Evolutionary conservation across 92 coral and sea anemone genomes (phyloP).

Genomic region (Micromussa lordhowensis): DNA sequence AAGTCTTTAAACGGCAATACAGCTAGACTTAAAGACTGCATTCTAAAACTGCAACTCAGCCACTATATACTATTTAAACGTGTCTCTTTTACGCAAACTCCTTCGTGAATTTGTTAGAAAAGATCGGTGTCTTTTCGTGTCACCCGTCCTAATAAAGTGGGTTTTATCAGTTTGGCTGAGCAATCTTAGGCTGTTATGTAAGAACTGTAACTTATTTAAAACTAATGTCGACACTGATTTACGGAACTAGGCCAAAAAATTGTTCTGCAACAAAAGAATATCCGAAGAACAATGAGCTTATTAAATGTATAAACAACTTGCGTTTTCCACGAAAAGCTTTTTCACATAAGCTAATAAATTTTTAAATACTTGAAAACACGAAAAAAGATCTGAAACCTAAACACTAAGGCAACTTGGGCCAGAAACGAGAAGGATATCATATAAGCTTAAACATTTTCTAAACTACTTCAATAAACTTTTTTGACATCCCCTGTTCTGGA

Average conservation of each 20-base stretch:
- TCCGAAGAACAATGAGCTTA: too few relatives aligned
- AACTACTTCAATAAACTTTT: neutral
- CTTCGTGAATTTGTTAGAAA: too few relatives aligned
- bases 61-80: neutral
- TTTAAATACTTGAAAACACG: neutral
- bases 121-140: neutral
- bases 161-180: too few relatives aligned
- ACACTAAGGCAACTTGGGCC: neutral
- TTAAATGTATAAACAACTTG: too few relatives aligned
- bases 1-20: neutral
- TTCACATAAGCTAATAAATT: neutral
- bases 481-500: constrained; percentile 27
- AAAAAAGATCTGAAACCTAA: neutral
- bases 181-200: too few relatives aligned
- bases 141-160: neutral
- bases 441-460: neutral
- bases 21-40: too few relatives aligned
- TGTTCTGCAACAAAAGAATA: neutral
- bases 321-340: neutral
- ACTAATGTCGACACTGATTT: neutral
- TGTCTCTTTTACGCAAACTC: too few relatives aligned
- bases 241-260: neutral
- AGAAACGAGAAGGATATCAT: neutral
- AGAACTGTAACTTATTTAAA: too few relatives aligned
- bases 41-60: neutral